Evolutionary conservation across 2,113 vertebrate species (phyloP).

Genomic region (Gambusia affinis): DNA sequence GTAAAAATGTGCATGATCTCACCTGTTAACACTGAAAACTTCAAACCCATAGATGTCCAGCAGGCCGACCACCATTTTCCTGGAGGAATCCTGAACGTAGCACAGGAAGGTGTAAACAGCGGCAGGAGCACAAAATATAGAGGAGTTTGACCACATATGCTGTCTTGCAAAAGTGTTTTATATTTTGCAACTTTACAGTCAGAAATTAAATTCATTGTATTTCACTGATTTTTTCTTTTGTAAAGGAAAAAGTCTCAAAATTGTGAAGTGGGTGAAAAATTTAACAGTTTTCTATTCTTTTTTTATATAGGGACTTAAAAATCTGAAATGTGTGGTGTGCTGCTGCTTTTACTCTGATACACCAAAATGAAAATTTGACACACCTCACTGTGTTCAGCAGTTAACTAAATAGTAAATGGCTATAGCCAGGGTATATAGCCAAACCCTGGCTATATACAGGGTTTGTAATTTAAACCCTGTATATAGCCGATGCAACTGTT

Average conservation of each 20-base stretch:
- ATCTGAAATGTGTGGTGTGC: background rate
- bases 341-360: too few relatives aligned
- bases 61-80: slow-evolving; percentile 92
- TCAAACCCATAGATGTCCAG: slow-evolving; percentile 98
- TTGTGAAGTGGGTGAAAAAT: background rate
- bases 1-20: background rate
- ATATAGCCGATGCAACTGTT: background rate
- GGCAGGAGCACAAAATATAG: background rate
- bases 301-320: background rate
- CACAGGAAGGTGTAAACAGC: too few relatives aligned
- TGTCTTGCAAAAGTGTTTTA: background rate
- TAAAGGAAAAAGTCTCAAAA: background rate
- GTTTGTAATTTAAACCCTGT: background rate
- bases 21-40: slow-evolving; percentile 95
- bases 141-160: too few relatives aligned
- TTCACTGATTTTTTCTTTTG: background rate
- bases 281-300: background rate
- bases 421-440: too few relatives aligned
- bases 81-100: slow-evolving; percentile 83
- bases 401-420: background rate
- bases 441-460: too few relatives aligned
- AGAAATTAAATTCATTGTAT: background rate
- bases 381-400: too few relatives aligned
- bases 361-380: too few relatives aligned
- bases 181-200: background rate